Percentiles rank a stretch among this genome's conserved stretches.
Evolutionary conservation across 2,888 invertebrate species (phyloP).

Genomic region (Xylota sylvarum): DNA sequence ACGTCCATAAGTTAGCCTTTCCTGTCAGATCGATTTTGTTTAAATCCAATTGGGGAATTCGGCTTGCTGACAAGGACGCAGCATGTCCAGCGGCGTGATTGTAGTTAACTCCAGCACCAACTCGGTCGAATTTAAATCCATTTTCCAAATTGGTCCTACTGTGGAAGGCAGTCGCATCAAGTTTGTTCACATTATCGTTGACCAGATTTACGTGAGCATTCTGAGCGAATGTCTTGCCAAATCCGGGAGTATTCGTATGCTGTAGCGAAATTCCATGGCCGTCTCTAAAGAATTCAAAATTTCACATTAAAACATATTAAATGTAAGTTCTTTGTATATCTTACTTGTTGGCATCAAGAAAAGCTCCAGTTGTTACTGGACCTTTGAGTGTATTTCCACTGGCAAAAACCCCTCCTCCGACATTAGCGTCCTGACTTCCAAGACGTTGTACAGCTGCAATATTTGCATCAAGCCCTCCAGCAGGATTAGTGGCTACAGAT

Average conservation of each 20-base stretch:
- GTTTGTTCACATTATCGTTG: constrained; percentile 70
- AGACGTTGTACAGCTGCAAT: constrained; percentile 70
- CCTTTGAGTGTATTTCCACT: constrained; percentile 78
- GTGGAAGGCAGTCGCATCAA: constrained; percentile 80
- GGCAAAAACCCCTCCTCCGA: constrained; percentile 80
- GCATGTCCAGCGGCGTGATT: constrained; percentile 79
- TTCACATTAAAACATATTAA: not conserved
- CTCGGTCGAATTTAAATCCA: constrained; percentile 79
- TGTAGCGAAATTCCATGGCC: constrained; percentile 79
- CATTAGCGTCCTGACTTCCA: constrained; percentile 78
- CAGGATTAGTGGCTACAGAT: constrained; percentile 78
- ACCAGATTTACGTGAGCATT: constrained; percentile 79
- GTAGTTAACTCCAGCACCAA: constrained; percentile 80
- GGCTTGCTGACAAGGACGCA: constrained; percentile 79
- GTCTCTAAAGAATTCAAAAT: constrained; percentile 78
- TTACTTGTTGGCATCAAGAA: constrained; percentile 80
- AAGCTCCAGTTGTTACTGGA: constrained; percentile 80
- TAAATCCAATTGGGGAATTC: constrained; percentile 80
- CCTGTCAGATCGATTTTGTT: constrained; percentile 79
- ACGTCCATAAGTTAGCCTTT: constrained; percentile 78
- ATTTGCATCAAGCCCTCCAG: constrained; percentile 78
- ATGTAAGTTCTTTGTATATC: constrained; percentile 27
- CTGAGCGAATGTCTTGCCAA: constrained; percentile 77
- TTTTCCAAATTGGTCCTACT: constrained; percentile 78
- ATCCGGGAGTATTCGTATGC: constrained; percentile 79